Evolutionary conservation across 2,888 invertebrate genomes (phyloP).

Genomic region (Cryptosula pallasiana): DNA sequence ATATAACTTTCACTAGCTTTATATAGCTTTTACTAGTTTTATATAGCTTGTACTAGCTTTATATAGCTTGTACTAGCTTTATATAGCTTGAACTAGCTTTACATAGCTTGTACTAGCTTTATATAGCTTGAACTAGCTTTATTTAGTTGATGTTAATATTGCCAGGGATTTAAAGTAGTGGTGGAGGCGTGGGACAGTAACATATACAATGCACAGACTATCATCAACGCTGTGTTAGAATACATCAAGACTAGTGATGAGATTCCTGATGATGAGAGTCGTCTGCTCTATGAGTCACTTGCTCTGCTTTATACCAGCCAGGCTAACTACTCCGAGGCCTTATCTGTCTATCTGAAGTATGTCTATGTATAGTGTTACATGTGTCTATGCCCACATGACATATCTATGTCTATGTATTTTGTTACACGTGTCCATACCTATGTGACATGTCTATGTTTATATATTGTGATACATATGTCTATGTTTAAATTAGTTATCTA

Average conservation of each 20-base stretch:
- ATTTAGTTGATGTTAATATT: not conserved
- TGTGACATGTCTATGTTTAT: too few relatives aligned
- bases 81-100: not conserved
- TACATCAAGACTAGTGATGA: slow-evolving; percentile 38
- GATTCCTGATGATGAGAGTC: slow-evolving; percentile 4
- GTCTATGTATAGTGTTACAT: too few relatives aligned
- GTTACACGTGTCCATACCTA: too few relatives aligned
- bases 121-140: not conserved
- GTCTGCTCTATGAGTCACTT: slow-evolving; percentile 22
- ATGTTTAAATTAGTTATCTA: too few relatives aligned
- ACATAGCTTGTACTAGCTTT: not conserved
- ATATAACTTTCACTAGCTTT: too few relatives aligned
- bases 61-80: not conserved
- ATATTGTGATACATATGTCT: too few relatives aligned
- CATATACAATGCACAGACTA: slow-evolving; percentile 59
- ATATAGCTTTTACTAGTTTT: not conserved
- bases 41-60: not conserved
- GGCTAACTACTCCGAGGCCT: slow-evolving; percentile 81
- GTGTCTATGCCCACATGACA: too few relatives aligned
- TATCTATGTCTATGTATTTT: too few relatives aligned
- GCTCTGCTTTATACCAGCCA: slow-evolving; percentile 64
- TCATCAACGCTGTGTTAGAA: slow-evolving; percentile 79
- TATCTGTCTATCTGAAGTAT: slow-evolving; percentile 81
- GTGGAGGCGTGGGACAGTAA: slow-evolving; percentile 79
- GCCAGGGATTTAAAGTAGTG: slow-evolving; percentile 68